phyloP scores from a whole-genome alignment of 1,140 invertebrate species.

The Lithobius niger region DNA sequence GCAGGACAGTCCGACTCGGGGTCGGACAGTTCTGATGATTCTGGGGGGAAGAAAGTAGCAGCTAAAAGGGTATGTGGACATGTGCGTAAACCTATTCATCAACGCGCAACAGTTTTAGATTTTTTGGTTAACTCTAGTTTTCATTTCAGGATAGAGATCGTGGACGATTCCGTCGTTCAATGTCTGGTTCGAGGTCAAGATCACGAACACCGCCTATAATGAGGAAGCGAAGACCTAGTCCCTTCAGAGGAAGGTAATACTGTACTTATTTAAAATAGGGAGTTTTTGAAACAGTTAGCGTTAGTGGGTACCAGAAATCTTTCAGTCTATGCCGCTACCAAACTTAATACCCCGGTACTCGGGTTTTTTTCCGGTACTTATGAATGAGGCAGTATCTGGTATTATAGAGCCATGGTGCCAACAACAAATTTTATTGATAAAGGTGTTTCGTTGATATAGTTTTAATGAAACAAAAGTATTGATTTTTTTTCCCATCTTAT shows the following conservation, averaged over 20 bases:
- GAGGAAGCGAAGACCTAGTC: background rate
- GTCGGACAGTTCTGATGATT: slow-evolving; percentile 41
- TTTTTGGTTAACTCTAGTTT: background rate
- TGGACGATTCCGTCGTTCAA: background rate
- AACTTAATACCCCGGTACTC: too few species aligned
- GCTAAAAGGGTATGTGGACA: slow-evolving; percentile 26
- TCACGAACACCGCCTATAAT: slow-evolving; percentile 5
- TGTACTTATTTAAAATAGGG: too few species aligned
- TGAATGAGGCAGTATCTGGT: too few species aligned
- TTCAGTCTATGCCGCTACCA: too few species aligned
- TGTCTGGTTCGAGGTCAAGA: slow-evolving; percentile 16
- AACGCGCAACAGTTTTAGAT: background rate
- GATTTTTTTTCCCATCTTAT: too few species aligned
- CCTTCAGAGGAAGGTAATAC: background rate
- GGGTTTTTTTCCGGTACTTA: too few species aligned
- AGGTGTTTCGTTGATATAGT: too few species aligned
- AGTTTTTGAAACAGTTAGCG: too few species aligned
- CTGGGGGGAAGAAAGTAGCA: slow-evolving; percentile 21
- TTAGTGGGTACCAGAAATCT: too few species aligned
- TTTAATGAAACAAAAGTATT: too few species aligned
- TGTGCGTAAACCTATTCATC: background rate
- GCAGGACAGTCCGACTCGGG: slow-evolving; percentile 54
- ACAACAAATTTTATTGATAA: too few species aligned
- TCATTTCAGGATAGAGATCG: background rate
- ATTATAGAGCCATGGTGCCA: too few species aligned